Base-by-base conservation (phyloP, 2,797 vertebrate genomes). In the Capromys pilorides region DNA sequence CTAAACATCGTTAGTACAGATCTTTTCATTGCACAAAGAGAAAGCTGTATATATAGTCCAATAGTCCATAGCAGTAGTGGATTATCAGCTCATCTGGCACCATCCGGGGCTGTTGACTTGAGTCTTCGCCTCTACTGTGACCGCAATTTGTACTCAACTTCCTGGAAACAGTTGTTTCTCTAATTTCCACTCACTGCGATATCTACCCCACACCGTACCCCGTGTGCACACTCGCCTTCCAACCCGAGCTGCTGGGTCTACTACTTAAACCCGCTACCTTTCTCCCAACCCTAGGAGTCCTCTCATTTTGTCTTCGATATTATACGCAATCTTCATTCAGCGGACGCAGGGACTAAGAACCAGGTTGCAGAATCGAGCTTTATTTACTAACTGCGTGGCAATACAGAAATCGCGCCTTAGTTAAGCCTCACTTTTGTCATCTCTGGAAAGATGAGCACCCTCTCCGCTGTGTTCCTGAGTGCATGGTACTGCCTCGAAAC, bases 351-450 rank as follows among this genome's bases (percentile, higher is more conserved):
- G 21, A 1, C 45, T 80, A 85, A 90, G 61, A 85, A 5, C 2
- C 41, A 93, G 33, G 41, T 69, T 79, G 91, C 82, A 0, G 41
- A 92, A 81, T 69, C 18, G 92, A 41, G 66, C 41, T 31, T 62
- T 75, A 77, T 18, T 88, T 95, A 33, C 6, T 28, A 36, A 62
- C 12, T 45, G 9, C 45, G 31, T 51, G 41, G 54, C 31, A 18
- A 64, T 86, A 83, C 61, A 6, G n/a, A n/a, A n/a, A n/a, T n/a
- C n/a, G n/a, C n/a, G n/a, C n/a, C n/a, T n/a, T n/a, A n/a, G n/a
- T n/a, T 45, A 71, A 71, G 9, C 28, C 12, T 95, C 66, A 22
- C 11, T 87, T 86, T 88, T 67, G 93, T 90, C n/a, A 91, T 67
- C 31, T 82, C 24, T 77, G 85, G 86, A 67, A 41, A 36, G 22